phyloP scores from a whole-genome alignment of 1,140 invertebrate genomes.

The Drosophila melanica region DNA sequence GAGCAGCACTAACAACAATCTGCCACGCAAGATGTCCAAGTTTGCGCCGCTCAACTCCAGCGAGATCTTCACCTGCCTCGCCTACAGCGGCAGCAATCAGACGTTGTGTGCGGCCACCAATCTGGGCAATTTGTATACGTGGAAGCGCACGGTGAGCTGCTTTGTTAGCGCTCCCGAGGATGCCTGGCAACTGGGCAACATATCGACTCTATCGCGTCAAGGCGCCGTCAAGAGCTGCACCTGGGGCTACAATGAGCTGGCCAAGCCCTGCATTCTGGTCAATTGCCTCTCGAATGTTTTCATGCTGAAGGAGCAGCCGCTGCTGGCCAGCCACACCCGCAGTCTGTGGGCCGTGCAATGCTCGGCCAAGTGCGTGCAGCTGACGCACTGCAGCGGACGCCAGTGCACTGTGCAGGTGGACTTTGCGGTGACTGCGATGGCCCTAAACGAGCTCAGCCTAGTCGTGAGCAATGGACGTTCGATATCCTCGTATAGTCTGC shows the following conservation, averaged over 20 bases:
- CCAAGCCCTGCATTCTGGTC: constrained; percentile 90
- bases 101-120: constrained; percentile 95
- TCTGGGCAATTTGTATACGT: constrained; percentile 94
- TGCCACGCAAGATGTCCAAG: constrained; percentile 49
- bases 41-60: constrained; percentile 64
- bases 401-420: constrained; percentile 89
- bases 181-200: constrained; percentile 88
- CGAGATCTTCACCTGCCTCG: constrained; percentile 90
- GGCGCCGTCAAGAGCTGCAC: constrained; percentile 90
- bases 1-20: constrained; percentile 35
- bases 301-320: constrained; percentile 87
- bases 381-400: constrained; percentile 85
- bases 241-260: constrained; percentile 89
- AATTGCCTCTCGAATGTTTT: constrained; percentile 94
- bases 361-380: constrained; percentile 87
- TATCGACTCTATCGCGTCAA: constrained; percentile 86
- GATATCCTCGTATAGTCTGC: constrained; percentile 84
- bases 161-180: constrained; percentile 84
- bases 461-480: constrained; percentile 91
- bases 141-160: constrained; percentile 86
- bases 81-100: constrained; percentile 88
- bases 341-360: constrained; percentile 89
- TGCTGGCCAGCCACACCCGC: constrained; percentile 85
- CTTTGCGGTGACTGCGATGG: constrained; percentile 91
- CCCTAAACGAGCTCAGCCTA: constrained; percentile 90